Percentiles rank a stretch among this genome's conserved stretches.
phyloP scores from a whole-genome alignment of 2,888 invertebrate genomes.

The Drosophila anomalata region DNA sequence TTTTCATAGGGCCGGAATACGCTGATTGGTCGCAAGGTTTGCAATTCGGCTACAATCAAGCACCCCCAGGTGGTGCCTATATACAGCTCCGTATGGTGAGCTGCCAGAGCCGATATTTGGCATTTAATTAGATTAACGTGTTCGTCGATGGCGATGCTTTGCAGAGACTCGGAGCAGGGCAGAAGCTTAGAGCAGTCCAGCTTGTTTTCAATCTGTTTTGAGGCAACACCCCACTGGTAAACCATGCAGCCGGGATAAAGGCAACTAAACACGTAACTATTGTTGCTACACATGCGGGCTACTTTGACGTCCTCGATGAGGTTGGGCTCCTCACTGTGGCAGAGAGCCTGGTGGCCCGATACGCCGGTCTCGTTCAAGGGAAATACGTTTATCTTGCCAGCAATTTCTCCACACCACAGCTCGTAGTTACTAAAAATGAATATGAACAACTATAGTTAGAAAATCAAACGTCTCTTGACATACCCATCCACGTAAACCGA shows the following conservation, averaged over 20 bases:
- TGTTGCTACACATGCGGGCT: conserved; percentile 88
- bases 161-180: conserved; percentile 95
- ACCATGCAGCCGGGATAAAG: conserved; percentile 94
- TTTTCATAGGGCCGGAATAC: conserved; percentile 96
- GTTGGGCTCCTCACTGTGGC: conserved; percentile 85
- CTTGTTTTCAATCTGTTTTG: conserved; percentile 89
- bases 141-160: conserved; percentile 95
- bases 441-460: not conserved
- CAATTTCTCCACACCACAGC: conserved; percentile 95
- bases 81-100: conserved; percentile 89
- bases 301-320: conserved; percentile 85
- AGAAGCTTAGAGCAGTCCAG: conserved; percentile 96
- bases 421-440: conserved; percentile 86
- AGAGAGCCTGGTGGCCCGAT: conserved; percentile 88
- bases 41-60: conserved; percentile 93
- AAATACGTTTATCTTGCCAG: conserved; percentile 92
- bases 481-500: conserved; percentile 84
- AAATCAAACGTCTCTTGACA: conserved; percentile 34
- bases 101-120: conserved; percentile 87
- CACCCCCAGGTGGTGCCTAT: conserved; percentile 98
- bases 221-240: conserved; percentile 92
- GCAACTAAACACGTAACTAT: conserved; percentile 90
- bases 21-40: conserved; percentile 92
- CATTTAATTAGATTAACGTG: conserved; percentile 91
- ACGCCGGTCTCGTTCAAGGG: conserved; percentile 89